phyloP scores from a whole-genome alignment of 2,113 vertebrate genomes.

The Nansenia antarctica region DNA sequence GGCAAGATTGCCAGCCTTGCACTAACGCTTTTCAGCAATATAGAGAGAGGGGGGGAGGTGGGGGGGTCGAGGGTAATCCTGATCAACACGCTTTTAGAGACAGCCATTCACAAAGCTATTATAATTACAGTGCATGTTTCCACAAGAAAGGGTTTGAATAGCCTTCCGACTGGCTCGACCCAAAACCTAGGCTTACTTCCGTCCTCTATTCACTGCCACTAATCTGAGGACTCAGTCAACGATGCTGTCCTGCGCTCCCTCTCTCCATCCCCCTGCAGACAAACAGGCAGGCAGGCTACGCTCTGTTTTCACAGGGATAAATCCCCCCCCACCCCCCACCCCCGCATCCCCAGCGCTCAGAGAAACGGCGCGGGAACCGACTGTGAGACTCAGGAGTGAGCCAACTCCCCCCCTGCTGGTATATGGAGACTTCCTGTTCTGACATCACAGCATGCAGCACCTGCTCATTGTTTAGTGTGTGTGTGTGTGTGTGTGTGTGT shows the following conservation, averaged over 20 bases:
- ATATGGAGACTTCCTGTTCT: conserved; percentile 63
- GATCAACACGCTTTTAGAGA: neutral
- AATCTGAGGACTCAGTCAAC: conserved; percentile 45
- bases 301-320: conserved; percentile 61
- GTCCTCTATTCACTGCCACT: conserved; percentile 54
- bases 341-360: conserved; percentile 29
- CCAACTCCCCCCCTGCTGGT: conserved; percentile 23
- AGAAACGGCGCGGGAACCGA: conserved; percentile 30
- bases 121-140: conserved; percentile 54
- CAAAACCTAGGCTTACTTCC: conserved; percentile 44
- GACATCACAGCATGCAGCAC: conserved; percentile 47
- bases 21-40: neutral
- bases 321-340: too few species aligned
- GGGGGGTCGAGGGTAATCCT: neutral
- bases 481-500: neutral
- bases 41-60: neutral
- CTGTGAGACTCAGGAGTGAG: conserved; percentile 28
- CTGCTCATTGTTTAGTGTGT: conserved; percentile 29
- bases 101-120: conserved; percentile 15
- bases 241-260: conserved; percentile 14
- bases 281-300: conserved; percentile 39
- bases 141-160: conserved; percentile 54
- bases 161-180: conserved; percentile 24
- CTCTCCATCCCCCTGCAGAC: conserved; percentile 3
- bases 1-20: neutral